Base-by-base conservation (phyloP, 1,140 invertebrate species). In the Ceratina australensis region DNA sequence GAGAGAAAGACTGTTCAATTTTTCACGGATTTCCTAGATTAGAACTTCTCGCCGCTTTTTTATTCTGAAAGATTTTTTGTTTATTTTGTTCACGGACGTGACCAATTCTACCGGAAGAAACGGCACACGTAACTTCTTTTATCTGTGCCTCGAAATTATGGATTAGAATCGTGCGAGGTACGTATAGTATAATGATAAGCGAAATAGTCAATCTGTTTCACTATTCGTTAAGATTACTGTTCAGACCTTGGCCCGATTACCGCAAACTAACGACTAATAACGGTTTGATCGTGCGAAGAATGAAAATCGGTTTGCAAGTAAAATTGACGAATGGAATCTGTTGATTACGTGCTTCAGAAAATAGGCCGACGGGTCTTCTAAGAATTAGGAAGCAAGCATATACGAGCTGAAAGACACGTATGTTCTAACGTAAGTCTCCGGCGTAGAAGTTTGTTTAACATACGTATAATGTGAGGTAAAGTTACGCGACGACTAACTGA, bases 271-370 rank as follows among this genome's bases (percentile, higher is more conserved):
- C 20, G 0, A 47, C 5, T n/a, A 28, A 64, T 12, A 2, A 1
- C 26, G 26, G 15, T 61, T 61, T 61, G 12, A 28, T 61, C 26
- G 26, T 28, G 28, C 18, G 8, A 28, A 26, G 12, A 18, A 16
- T 60, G 2, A 60, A 26, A 13, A 26, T 18, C 26, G 24, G 13
- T 24, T 10, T 33, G 16, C 2, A 3, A 49, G 68, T 86, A 77
- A 81, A 81, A 86, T 67, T 74, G 65, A 78, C 42, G 42, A 77
- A 68, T 50, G 24, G 75, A 61, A 61, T 24, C 10, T 60, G 73
- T 22, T 67, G 50, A 72, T 83, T 72, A 67, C 72, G 68, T 69
- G 47, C 24, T 22, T 16, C 24, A 24, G 28, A 54, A 64, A 63
- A 49, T 26, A 5, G 33, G 0, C 1, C 8, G 12, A 4, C 57